phyloP scores from a whole-genome alignment of 2,888 invertebrate species.

The Trichopoda pennipes region DNA sequence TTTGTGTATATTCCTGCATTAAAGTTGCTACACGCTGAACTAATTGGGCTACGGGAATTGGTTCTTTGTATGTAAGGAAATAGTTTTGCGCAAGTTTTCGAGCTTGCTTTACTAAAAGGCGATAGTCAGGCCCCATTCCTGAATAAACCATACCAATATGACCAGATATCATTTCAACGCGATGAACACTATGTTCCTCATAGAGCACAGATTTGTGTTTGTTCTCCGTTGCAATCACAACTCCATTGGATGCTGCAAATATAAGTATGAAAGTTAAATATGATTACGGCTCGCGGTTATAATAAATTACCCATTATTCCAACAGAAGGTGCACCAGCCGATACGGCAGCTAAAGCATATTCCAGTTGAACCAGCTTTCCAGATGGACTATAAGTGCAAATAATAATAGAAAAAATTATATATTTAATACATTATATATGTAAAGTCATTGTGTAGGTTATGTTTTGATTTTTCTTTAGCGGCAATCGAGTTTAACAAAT shows the following conservation, averaged over 20 bases:
- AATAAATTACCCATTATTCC: slow-evolving; percentile 92
- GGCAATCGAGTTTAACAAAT: slow-evolving; percentile 35
- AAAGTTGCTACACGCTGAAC: slow-evolving; percentile 97
- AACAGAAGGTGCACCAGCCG: slow-evolving; percentile 98
- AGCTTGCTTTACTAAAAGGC: slow-evolving; percentile 93
- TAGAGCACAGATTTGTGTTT: slow-evolving; percentile 98
- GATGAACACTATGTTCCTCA: slow-evolving; percentile 97
- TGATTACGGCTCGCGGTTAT: not conserved
- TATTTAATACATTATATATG: slow-evolving; percentile 35
- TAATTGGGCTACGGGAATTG: slow-evolving; percentile 97
- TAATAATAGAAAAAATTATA: slow-evolving; percentile 73
- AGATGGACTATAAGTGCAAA: slow-evolving; percentile 88
- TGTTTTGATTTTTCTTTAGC: slow-evolving; percentile 56
- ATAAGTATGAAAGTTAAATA: not conserved
- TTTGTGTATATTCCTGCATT: slow-evolving; percentile 99
- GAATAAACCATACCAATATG: slow-evolving; percentile 99
- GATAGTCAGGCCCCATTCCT: slow-evolving; percentile 95
- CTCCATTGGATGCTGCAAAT: slow-evolving; percentile 93
- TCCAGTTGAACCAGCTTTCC: slow-evolving; percentile 99
- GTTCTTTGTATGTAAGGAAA: slow-evolving; percentile 93
- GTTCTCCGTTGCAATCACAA: slow-evolving; percentile 99
- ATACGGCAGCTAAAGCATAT: slow-evolving; percentile 99
- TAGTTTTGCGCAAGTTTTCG: slow-evolving; percentile 98
- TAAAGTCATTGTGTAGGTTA: slow-evolving; percentile 74
- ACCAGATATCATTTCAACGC: slow-evolving; percentile 96